These are phyloP conservation scores for Lasioglossum oenotherae DNA, from an alignment of 2,888 invertebrate species.

Conservation along the genomic window DNA sequence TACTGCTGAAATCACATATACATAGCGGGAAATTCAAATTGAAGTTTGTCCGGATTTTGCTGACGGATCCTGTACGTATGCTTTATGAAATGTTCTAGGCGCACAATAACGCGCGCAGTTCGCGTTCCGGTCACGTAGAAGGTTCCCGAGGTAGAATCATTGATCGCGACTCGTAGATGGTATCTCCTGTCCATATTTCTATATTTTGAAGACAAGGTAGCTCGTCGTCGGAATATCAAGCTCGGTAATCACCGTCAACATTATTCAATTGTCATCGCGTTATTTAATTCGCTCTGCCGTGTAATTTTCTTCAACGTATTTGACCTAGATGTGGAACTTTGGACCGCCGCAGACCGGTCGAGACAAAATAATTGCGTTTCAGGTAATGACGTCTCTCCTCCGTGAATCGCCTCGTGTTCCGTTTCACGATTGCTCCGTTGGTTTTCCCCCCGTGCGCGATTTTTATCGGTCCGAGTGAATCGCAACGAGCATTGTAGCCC, in stretches of 20 bases:
- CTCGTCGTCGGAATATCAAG: background rate
- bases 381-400: background rate
- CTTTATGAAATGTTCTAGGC: background rate
- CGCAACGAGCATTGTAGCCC: background rate
- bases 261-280: constrained; percentile 44
- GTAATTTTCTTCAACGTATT: constrained; percentile 36
- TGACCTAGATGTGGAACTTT: constrained; percentile 48
- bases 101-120: background rate
- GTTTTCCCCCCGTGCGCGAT: background rate
- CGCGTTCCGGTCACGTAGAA: constrained; percentile 1
- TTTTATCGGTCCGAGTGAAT: constrained; percentile 21
- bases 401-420: constrained; percentile 9
- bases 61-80: no score
- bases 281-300: constrained; percentile 21
- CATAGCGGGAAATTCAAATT: no score
- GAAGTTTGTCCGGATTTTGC: no score
- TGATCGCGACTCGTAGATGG: background rate
- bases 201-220: background rate
- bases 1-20: no score
- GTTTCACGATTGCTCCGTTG: background rate
- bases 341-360: background rate
- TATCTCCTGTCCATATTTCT: background rate
- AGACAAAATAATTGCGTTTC: constrained; percentile 15
- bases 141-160: background rate
- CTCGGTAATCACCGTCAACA: constrained; percentile 13